These are phyloP conservation scores for Zaprionus nigranus DNA, from an alignment of 1,140 invertebrate species.

Conservation along the genomic window DNA sequence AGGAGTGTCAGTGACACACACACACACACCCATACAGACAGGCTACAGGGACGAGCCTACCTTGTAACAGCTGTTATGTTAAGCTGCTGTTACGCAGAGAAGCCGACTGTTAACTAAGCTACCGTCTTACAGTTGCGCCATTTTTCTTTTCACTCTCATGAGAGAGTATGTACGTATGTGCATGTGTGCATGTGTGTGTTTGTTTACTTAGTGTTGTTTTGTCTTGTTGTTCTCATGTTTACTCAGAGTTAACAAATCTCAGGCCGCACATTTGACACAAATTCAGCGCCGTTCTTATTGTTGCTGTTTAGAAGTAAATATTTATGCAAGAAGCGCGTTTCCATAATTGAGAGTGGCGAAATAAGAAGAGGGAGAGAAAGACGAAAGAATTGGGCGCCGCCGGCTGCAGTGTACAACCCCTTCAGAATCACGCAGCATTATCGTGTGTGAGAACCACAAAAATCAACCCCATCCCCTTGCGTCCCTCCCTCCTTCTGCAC, in stretches of 20 bases:
- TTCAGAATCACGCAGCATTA: slow-evolving; percentile 57
- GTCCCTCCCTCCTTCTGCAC: neutral
- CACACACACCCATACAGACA: neutral
- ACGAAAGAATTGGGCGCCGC: neutral
- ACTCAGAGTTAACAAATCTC: slow-evolving; percentile 70
- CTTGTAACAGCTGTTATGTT: slow-evolving; percentile 30
- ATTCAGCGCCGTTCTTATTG: slow-evolving; percentile 52
- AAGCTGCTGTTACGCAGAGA: slow-evolving; percentile 16
- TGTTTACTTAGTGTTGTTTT: slow-evolving; percentile 39
- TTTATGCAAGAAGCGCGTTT: slow-evolving; percentile 51
- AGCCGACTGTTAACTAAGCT: slow-evolving; percentile 18
- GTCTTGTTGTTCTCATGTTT: slow-evolving; percentile 56
- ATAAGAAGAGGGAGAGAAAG: slow-evolving; percentile 1
- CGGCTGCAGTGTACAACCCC: slow-evolving; percentile 44
- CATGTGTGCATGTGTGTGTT: slow-evolving; percentile 14
- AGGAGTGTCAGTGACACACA: slow-evolving; percentile 20
- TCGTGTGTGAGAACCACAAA: slow-evolving; percentile 46
- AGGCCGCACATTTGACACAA: slow-evolving; percentile 74
- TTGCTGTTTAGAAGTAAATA: slow-evolving; percentile 54
- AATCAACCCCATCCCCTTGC: neutral
- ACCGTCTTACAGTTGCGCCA: slow-evolving; percentile 23
- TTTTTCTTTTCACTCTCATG: slow-evolving; percentile 30
- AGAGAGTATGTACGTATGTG: neutral
- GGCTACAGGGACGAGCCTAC: slow-evolving; percentile 24
- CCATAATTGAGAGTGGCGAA: slow-evolving; percentile 40